Conservation (phyloP, 2,888 invertebrate species). For the Xestia sexstrigata region DNA sequence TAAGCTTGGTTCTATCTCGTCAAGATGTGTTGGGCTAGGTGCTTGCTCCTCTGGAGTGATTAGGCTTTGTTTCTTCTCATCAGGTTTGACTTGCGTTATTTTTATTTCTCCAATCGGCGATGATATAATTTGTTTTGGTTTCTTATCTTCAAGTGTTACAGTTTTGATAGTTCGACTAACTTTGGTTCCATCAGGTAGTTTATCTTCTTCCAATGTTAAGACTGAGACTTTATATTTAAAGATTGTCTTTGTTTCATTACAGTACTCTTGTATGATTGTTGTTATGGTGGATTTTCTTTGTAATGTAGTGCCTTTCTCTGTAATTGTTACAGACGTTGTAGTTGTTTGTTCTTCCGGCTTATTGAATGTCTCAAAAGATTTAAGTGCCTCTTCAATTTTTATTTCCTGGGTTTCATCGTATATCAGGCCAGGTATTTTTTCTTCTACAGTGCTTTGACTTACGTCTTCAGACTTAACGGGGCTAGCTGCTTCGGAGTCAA, state of each 20-base stretch:
- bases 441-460: conserved; percentile 39
- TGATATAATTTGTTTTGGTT: not conserved
- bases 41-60: too few relatives aligned
- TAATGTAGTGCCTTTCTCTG: conserved; percentile 13
- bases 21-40: too few relatives aligned
- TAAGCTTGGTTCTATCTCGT: too few relatives aligned
- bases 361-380: conserved; percentile 9
- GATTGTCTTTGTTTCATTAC: conserved; percentile 2
- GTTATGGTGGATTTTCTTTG: conserved; percentile 18
- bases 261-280: conserved; percentile 22
- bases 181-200: conserved; percentile 27
- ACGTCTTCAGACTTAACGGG: conserved; percentile 26
- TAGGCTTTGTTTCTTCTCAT: not conserved
- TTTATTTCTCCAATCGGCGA: not conserved
- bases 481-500: conserved; percentile 14
- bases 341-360: conserved; percentile 29
- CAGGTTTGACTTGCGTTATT: not conserved
- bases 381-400: conserved; percentile 22
- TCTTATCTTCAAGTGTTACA: conserved; percentile 17
- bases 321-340: conserved; percentile 6
- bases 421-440: conserved; percentile 37
- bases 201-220: conserved; percentile 16
- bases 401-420: conserved; percentile 25
- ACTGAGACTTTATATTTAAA: conserved; percentile 37
- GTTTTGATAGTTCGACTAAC: not conserved